Percentiles rank a stretch among this genome's conserved stretches.
These are phyloP conservation scores for Maconellicoccus hirsutus DNA, from an alignment of 1,140 invertebrate species.

Conservation along the genomic window DNA sequence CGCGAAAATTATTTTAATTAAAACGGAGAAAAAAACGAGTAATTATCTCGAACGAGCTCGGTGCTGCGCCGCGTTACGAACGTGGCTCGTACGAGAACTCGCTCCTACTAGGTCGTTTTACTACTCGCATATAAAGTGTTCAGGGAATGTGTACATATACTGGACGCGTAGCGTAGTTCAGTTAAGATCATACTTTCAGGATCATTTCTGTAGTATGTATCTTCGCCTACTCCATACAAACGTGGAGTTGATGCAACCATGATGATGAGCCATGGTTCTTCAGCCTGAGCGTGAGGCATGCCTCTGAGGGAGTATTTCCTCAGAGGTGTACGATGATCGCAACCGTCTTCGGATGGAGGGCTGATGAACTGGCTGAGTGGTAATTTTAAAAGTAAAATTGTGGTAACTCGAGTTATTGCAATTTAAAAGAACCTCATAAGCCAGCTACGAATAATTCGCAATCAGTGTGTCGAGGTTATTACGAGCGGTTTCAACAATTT, in stretches of 20 bases:
- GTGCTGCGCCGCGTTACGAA: too few species aligned
- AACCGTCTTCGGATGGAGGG: not conserved
- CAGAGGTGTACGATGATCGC: constrained; percentile 1
- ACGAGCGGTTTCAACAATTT: too few species aligned
- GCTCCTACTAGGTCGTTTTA: not conserved
- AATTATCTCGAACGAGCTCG: too few species aligned
- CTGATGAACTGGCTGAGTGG: not conserved
- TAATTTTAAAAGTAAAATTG: not conserved
- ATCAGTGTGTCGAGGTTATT: too few species aligned
- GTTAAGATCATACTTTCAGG: constrained; percentile 8
- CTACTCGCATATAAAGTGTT: not conserved
- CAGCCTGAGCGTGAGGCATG: constrained; percentile 6
- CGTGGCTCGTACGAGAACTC: too few species aligned
- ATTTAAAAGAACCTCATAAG: too few species aligned
- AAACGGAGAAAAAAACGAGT: too few species aligned
- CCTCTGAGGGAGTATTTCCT: not conserved
- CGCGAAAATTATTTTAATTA: not conserved
- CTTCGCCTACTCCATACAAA: not conserved
- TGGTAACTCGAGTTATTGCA: too few species aligned
- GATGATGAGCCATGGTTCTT: not conserved
- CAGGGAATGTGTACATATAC: not conserved
- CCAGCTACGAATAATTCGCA: too few species aligned
- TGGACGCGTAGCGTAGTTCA: not conserved
- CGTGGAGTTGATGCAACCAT: not conserved
- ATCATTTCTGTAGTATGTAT: constrained; percentile 9